A percentile compares a stretch with the other conserved stretches of the same genome.
phyloP scores from a whole-genome alignment of 2,113 vertebrate species.

The Oncorhynchus tshawytscha region DNA sequence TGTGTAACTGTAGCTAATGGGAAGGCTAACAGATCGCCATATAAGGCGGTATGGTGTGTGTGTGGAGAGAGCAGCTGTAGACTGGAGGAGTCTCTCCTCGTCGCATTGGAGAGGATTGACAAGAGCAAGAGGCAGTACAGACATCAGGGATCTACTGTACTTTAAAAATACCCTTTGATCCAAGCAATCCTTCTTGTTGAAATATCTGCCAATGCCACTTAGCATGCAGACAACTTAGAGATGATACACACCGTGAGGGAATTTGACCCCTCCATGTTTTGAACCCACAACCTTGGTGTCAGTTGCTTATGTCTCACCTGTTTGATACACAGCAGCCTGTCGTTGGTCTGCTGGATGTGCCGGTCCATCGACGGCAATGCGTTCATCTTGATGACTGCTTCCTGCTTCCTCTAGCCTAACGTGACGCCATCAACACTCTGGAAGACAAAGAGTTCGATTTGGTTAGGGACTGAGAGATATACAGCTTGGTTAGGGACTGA shows the following conservation, averaged over 20 bases:
- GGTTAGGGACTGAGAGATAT: conserved; percentile 18
- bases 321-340: conserved; percentile 99
- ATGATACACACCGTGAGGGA: no score
- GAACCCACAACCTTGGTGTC: no score
- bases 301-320: conserved; percentile 76
- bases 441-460: conserved; percentile 29
- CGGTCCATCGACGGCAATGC: conserved; percentile 94
- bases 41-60: conserved; percentile 53
- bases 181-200: no score
- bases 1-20: conserved; percentile 64
- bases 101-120: no score
- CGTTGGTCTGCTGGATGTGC: conserved; percentile 99
- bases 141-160: no score
- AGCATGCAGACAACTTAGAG: no score
- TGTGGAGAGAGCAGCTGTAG: conserved; percentile 1
- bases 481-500: background rate
- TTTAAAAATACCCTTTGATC: no score
- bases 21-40: conserved; percentile 67
- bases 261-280: no score
- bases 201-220: no score
- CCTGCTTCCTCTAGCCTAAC: conserved; percentile 90
- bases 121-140: no score
- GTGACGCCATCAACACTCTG: conserved; percentile 98
- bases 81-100: background rate
- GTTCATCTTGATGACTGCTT: conserved; percentile 93